Percentiles rank a stretch among this genome's conserved stretches.
These are phyloP conservation scores for Eupsilia transversa DNA, from an alignment of 2,888 invertebrate species.

Conservation along the genomic window DNA sequence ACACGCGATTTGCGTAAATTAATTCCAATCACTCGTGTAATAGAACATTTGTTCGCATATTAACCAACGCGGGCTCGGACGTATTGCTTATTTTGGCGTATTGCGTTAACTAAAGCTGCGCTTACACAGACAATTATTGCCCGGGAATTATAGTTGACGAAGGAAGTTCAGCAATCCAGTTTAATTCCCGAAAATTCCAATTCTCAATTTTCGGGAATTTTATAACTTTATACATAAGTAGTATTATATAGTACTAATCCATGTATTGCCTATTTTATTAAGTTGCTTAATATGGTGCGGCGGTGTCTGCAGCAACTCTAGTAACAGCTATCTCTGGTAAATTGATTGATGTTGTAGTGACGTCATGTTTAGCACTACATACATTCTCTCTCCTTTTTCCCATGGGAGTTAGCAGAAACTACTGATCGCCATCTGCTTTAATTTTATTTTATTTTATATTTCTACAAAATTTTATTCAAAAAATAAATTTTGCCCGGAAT, in stretches of 20 bases:
- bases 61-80: slow-evolving; percentile 24
- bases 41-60: slow-evolving; percentile 49
- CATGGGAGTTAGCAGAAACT: background rate
- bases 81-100: slow-evolving; percentile 5
- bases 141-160: background rate
- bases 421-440: background rate
- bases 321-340: background rate
- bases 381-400: background rate
- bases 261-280: background rate
- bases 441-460: background rate
- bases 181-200: background rate
- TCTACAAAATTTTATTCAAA: too few relatives aligned
- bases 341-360: background rate
- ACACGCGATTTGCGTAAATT: slow-evolving; percentile 49
- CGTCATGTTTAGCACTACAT: background rate
- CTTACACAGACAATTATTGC: background rate
- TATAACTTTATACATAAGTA: too few relatives aligned
- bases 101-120: slow-evolving; percentile 2
- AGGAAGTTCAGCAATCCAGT: background rate
- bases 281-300: background rate
- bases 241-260: too few relatives aligned
- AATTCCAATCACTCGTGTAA: slow-evolving; percentile 58
- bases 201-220: background rate
- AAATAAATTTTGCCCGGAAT: background rate
- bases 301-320: background rate